Evolutionary conservation across 2,113 vertebrate genomes (phyloP).

Genomic region (Phoxinus phoxinus): DNA sequence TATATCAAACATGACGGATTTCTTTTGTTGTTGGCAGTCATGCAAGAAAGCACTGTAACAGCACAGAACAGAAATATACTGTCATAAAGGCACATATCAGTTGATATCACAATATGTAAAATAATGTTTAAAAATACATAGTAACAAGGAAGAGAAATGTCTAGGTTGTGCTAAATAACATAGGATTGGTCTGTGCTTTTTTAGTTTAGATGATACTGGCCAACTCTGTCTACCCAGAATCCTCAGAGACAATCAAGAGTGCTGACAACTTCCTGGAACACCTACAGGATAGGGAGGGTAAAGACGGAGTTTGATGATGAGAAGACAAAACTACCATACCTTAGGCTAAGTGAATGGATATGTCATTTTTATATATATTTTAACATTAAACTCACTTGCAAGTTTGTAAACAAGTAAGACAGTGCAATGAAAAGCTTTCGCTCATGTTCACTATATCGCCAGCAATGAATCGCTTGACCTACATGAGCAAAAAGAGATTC

Average conservation of each 20-base stretch:
- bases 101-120: neutral
- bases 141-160: neutral
- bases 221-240: slow-evolving; percentile 38
- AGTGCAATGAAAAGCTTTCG: slow-evolving; percentile 64
- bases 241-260: slow-evolving; percentile 53
- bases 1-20: neutral
- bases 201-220: neutral
- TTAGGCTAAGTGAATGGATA: neutral
- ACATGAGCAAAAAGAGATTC: neutral
- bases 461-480: slow-evolving; percentile 68
- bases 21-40: neutral
- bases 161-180: neutral
- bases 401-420: slow-evolving; percentile 64
- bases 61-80: neutral
- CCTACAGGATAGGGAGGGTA: slow-evolving; percentile 35
- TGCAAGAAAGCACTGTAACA: neutral
- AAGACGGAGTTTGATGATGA: neutral
- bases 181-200: neutral
- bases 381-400: slow-evolving; percentile 55
- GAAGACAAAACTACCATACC: neutral
- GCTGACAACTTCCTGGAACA: slow-evolving; percentile 60
- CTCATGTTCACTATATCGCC: slow-evolving; percentile 61
- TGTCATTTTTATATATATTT: neutral
- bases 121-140: neutral
- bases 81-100: neutral